Percentiles rank a stretch among this genome's conserved stretches.
Conservation (phyloP, 2,888 invertebrate species). For the Athrips mouffetella region DNA sequence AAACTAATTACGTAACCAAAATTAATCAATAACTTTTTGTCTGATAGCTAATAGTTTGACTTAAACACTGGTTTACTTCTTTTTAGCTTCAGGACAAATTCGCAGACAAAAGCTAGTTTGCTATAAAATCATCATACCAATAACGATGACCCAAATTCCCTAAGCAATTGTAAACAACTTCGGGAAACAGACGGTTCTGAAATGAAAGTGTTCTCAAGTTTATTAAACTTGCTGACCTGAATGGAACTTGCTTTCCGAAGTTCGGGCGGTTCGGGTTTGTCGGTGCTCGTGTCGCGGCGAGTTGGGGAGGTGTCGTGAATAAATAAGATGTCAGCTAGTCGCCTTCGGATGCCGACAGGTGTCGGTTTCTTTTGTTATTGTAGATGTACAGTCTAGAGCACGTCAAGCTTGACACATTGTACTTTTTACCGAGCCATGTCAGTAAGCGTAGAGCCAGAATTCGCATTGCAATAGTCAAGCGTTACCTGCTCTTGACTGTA, state of each 20-base stretch:
- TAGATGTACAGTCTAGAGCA: constrained; percentile 38
- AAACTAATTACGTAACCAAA: too few species aligned
- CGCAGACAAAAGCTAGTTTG: too few species aligned
- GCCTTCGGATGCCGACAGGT: constrained; percentile 30
- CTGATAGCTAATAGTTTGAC: too few species aligned
- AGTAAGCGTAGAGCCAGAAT: too few species aligned
- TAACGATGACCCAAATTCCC: not conserved
- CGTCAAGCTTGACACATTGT: not conserved
- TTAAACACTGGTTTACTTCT: too few species aligned
- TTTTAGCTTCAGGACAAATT: too few species aligned
- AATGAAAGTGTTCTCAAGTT: not conserved
- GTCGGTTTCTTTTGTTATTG: too few species aligned
- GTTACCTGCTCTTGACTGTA: too few species aligned
- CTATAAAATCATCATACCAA: too few species aligned
- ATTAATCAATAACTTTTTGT: too few species aligned
- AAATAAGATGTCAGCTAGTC: constrained; percentile 39
- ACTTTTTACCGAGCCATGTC: not conserved
- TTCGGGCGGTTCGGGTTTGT: not conserved
- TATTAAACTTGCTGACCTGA: not conserved
- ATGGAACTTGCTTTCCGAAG: not conserved
- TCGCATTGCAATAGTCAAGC: too few species aligned
- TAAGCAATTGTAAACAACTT: not conserved
- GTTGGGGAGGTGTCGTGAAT: constrained; percentile 27
- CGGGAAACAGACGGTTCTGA: too few species aligned
- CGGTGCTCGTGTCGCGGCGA: not conserved